Base-by-base conservation (phyloP, 2,888 invertebrate genomes). In the Pyrochroa serraticornis region DNA sequence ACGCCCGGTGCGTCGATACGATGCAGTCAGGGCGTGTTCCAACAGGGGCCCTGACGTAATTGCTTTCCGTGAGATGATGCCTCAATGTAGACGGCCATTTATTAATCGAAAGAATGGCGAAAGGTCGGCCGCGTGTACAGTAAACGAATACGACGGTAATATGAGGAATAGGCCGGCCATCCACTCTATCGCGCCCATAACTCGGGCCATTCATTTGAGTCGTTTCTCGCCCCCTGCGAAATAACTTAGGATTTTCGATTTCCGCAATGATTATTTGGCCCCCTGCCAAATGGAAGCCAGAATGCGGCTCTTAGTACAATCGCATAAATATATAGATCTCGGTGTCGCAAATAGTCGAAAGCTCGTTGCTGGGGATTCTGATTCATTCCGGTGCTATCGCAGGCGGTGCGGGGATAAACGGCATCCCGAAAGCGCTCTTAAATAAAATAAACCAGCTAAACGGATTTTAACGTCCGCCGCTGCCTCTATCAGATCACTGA, bases 161-260 rank as follows among this genome's bases (percentile, higher is more conserved):
- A 68, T 69, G 69, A 69, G 66, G 65, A 64, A 69, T 67, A 58
- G 63, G 60, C 47, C 63, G 60, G 55, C 66, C 67, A 64, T 65
- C 67, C 54, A 63, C 60, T 64, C 64, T 62, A 65, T 67, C 63
- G 68, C 30, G 63, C 62, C 65, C 71, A 71, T 72, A 70, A 70
- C 66, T 65, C 64, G 54, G 63, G 52, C 69, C 66, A 71, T 74
- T 72, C 69, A 69, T 70, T 69, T 67, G 68, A 64, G 65, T 71
- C 71, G 70, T 62, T 67, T 65, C 67, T 66, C 69, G 67, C 70
- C 67, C 67, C 58, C 37, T 63, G 68, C 68, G 67, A 73, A 72
- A 74, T 75, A 74, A 72, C 71, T 73, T 69, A 68, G 72, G 72
- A 74, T 74, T 75, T 74, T 74, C 73, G 73, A 74, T 75, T 74